A percentile compares a stretch with the other conserved stretches of the same genome.
Evolutionary conservation across 2,797 vertebrate species (phyloP).

Genomic region (Serranus cabrilla): DNA sequence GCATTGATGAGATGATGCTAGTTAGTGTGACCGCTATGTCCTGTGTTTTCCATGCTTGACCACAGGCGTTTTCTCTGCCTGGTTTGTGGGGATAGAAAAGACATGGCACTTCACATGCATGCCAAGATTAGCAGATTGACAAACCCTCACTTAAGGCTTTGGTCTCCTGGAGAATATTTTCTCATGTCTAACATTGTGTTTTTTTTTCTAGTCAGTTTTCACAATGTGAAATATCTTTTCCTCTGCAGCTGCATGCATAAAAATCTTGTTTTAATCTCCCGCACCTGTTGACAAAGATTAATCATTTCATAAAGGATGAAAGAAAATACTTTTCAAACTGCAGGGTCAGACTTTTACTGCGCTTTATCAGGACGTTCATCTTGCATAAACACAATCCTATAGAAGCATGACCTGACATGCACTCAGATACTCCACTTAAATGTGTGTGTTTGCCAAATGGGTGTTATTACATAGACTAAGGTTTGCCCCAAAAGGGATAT

Average conservation of each 20-base stretch:
- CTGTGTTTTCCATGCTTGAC: constrained; percentile 79
- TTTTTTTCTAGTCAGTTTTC: neutral
- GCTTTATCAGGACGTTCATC: constrained; percentile 40
- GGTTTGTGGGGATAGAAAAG: constrained; percentile 66
- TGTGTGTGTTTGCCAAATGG: constrained; percentile 51
- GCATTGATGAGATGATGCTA: constrained; percentile 82
- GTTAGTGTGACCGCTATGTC: constrained; percentile 80
- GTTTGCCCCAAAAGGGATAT: constrained; percentile 37
- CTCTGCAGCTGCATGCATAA: neutral
- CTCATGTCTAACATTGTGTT: constrained; percentile 3
- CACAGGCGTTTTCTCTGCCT: constrained; percentile 69
- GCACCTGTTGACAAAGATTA: constrained; percentile 32
- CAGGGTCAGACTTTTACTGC: constrained; percentile 12
- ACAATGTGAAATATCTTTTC: neutral
- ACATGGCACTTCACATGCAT: constrained; percentile 47
- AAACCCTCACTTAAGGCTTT: constrained; percentile 59
- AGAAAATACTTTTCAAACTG: constrained; percentile 20
- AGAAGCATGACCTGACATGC: constrained; percentile 55
- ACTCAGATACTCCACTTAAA: constrained; percentile 35
- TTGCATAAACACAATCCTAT: constrained; percentile 51
- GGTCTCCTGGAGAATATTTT: constrained; percentile 27
- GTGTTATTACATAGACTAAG: constrained; percentile 45
- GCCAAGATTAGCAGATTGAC: constrained; percentile 75
- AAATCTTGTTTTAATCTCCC: neutral
- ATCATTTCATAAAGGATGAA: constrained; percentile 22